Conservation (phyloP, 2,888 invertebrate species). For the Chrysolina americana region DNA sequence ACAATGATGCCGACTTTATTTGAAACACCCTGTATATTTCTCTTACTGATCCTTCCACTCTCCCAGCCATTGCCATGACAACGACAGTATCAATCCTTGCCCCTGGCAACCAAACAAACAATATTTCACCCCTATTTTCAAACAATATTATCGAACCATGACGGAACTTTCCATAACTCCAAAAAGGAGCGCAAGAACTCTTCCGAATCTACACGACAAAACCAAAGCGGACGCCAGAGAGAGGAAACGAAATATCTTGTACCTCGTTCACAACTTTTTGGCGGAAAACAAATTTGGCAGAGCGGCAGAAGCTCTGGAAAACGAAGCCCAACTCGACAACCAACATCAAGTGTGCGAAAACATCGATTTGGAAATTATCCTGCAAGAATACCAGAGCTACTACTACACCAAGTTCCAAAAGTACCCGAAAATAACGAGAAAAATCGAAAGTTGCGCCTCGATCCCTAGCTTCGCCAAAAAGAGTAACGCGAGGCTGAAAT, state of each 20-base stretch:
- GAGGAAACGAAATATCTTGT: conserved; percentile 72
- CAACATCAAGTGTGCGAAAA: conserved; percentile 90
- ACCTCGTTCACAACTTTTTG: conserved; percentile 79
- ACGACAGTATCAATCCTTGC: not conserved
- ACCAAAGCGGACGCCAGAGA: conserved; percentile 64
- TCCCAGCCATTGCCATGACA: not conserved
- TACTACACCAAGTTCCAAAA: conserved; percentile 89
- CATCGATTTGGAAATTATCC: conserved; percentile 88
- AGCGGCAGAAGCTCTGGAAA: conserved; percentile 76
- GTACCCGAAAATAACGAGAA: conserved; percentile 85
- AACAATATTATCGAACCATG: conserved; percentile 3
- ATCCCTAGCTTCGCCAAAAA: conserved; percentile 50
- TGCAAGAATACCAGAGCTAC: conserved; percentile 91
- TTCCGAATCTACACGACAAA: conserved; percentile 55
- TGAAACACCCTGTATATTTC: not conserved
- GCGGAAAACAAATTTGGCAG: conserved; percentile 77
- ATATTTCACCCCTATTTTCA: not conserved
- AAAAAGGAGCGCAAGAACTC: conserved; percentile 32
- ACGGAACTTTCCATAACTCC: conserved; percentile 34
- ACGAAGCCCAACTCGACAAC: conserved; percentile 81
- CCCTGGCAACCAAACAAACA: conserved; percentile 16
- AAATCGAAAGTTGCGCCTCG: conserved; percentile 54
- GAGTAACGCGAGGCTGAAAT: conserved; percentile 35
- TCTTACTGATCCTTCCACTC: not conserved
- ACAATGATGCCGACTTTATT: no score